These are phyloP conservation scores for Actenoides hombroni DNA, from an alignment of 2,113 vertebrate genomes.

Conservation along the genomic window DNA sequence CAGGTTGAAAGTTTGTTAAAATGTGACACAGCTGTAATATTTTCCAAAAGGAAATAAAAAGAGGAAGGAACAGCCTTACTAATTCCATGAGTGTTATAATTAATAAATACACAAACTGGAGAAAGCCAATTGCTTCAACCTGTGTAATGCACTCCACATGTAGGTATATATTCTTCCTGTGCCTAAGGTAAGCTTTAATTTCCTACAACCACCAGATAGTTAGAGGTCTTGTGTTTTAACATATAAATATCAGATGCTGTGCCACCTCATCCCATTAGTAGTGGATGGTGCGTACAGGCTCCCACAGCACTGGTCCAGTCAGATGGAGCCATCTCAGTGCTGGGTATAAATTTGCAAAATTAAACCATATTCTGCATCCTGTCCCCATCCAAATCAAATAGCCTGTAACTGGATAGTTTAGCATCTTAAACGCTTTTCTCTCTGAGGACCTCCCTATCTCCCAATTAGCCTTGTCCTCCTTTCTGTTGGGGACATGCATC, in stretches of 20 bases:
- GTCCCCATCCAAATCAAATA: background rate
- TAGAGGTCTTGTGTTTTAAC: background rate
- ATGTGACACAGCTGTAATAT: background rate
- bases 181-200: background rate
- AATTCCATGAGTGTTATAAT: background rate
- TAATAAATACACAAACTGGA: background rate
- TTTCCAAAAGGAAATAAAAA: background rate
- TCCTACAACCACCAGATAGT: background rate
- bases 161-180: background rate
- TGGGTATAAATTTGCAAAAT: background rate
- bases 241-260: background rate
- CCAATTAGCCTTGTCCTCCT: background rate
- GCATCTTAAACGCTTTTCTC: background rate
- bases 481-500: background rate
- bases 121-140: background rate
- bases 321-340: background rate
- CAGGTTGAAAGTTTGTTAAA: background rate
- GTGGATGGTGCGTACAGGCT: background rate
- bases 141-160: background rate
- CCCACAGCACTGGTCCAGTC: fast-evolving
- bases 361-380: background rate
- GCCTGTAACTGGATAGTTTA: background rate
- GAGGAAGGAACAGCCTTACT: background rate
- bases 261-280: constrained; percentile 7
- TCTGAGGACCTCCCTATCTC: background rate